Evolutionary conservation across 2,797 vertebrate genomes (phyloP).

Genomic region (Gadopsis marmoratus): DNA sequence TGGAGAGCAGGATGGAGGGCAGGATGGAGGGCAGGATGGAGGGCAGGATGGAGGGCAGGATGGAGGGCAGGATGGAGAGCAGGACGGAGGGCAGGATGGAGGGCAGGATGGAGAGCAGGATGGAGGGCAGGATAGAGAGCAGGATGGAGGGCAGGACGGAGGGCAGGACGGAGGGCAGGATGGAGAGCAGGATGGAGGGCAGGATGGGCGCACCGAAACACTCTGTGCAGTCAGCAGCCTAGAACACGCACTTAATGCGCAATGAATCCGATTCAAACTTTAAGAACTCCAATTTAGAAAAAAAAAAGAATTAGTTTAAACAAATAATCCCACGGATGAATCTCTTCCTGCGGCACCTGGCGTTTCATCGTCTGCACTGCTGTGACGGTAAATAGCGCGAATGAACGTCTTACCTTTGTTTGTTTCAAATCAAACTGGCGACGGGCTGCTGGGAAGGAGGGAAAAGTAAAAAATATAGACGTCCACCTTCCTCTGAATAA

Average conservation of each 20-base stretch:
- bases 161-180: neutral
- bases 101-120: too few species aligned
- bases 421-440: slow-evolving; percentile 34
- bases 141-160: neutral
- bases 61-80: too few species aligned
- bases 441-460: neutral
- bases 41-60: too few species aligned
- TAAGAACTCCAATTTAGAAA: neutral
- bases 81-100: too few species aligned
- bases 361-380: neutral
- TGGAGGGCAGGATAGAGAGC: too few species aligned
- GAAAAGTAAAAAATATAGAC: slow-evolving; percentile 20
- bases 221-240: too few species aligned
- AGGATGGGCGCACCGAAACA: neutral
- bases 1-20: too few species aligned
- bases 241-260: neutral
- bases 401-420: slow-evolving; percentile 64
- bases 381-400: too few species aligned
- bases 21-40: too few species aligned
- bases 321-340: neutral
- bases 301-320: neutral
- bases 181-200: too few species aligned
- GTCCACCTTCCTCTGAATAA: slow-evolving; percentile 34
- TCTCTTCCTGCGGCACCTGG: neutral
- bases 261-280: neutral